phyloP scores from a whole-genome alignment of 2,888 invertebrate species.

The Craniophora ligustri region DNA sequence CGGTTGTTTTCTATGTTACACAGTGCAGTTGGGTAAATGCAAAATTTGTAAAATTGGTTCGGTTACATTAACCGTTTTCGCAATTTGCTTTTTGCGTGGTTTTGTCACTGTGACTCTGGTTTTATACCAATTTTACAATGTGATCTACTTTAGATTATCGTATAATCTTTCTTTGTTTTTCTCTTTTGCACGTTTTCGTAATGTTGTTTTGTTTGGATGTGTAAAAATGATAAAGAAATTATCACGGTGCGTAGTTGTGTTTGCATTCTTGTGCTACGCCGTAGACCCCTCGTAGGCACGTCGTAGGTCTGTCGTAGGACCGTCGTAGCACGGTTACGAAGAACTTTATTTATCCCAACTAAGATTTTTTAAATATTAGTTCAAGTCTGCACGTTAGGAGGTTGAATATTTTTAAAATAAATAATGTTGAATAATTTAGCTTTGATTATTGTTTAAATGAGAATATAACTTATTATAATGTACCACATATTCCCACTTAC shows the following conservation, averaged over 20 bases:
- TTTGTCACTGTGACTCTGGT: slow-evolving; percentile 6
- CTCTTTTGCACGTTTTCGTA: slow-evolving; percentile 29
- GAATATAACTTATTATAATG: too few species aligned
- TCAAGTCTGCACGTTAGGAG: too few species aligned
- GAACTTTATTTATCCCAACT: neutral
- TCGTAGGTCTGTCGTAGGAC: too few species aligned
- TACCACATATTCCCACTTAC: too few species aligned
- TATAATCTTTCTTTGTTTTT: slow-evolving; percentile 39
- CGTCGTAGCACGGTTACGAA: slow-evolving; percentile 31
- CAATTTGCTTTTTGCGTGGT: slow-evolving; percentile 20
- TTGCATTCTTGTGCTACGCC: slow-evolving; percentile 23
- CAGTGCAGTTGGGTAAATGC: slow-evolving; percentile 45
- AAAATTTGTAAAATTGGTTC: slow-evolving; percentile 33
- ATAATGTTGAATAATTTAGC: too few species aligned
- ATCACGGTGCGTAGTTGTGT: slow-evolving; percentile 21
- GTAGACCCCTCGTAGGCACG: slow-evolving; percentile 30
- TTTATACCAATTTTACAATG: slow-evolving; percentile 20
- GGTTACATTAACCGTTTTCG: slow-evolving; percentile 30
- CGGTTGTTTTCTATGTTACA: slow-evolving; percentile 38
- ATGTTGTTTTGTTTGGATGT: slow-evolving; percentile 26
- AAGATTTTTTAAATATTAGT: too few species aligned
- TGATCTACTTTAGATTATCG: slow-evolving; percentile 29
- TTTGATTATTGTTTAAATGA: slow-evolving; percentile 10
- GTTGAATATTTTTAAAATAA: too few species aligned
- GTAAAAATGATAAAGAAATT: slow-evolving; percentile 50